A percentile compares a stretch with the other conserved stretches of the same genome.
These are phyloP conservation scores for Nowickia ferox DNA, from an alignment of 2,888 invertebrate species.

Conservation along the genomic window DNA sequence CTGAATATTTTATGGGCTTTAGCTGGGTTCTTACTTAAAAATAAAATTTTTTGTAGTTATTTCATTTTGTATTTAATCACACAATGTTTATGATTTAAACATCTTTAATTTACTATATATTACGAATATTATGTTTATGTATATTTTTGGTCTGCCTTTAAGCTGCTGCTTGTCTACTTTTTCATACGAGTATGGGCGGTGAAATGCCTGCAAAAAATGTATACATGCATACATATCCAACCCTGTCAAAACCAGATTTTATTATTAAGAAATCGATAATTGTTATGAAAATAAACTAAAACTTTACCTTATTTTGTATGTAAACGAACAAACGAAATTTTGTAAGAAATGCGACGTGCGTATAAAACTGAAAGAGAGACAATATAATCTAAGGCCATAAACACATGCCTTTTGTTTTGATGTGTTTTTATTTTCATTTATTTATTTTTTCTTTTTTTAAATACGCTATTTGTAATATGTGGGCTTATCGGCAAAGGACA, in stretches of 20 bases:
- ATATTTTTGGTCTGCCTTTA: not conserved
- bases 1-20: constrained; percentile 54
- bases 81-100: constrained; percentile 11
- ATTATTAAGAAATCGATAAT: not conserved
- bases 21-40: constrained; percentile 22
- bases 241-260: not conserved
- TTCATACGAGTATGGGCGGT: constrained; percentile 32
- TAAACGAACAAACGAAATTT: not conserved
- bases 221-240: not conserved
- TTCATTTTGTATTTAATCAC: constrained; percentile 25
- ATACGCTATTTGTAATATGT: not conserved
- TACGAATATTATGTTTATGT: not conserved
- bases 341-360: constrained; percentile 3
- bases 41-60: not conserved
- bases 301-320: not conserved
- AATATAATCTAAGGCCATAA: not conserved
- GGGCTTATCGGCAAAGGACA: constrained; percentile 47
- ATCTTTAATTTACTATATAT: constrained; percentile 12
- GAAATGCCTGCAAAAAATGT: constrained; percentile 37
- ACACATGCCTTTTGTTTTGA: constrained; percentile 6
- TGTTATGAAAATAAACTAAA: too few species aligned
- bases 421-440: not conserved
- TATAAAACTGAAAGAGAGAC: not conserved
- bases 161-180: constrained; percentile 27
- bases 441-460: not conserved